Conservation (phyloP, 1,140 invertebrate species). For the Pseudomyrmex dendroicus region DNA sequence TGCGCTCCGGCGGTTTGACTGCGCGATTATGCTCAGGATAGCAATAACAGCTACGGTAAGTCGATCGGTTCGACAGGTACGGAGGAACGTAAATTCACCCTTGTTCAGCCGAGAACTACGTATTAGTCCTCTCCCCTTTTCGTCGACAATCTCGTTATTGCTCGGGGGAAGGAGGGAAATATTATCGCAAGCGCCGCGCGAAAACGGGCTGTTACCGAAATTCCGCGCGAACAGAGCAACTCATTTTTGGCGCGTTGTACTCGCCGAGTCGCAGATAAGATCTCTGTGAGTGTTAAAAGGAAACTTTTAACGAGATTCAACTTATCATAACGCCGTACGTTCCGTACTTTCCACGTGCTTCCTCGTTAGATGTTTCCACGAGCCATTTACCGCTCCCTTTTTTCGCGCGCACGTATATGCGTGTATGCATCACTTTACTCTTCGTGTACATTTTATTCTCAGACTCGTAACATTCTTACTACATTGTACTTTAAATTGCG, state of each 20-base stretch:
- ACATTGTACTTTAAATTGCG: slow-evolving; percentile 24
- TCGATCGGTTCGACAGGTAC: slow-evolving; percentile 55
- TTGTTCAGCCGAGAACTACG: slow-evolving; percentile 9
- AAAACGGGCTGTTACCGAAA: not conserved
- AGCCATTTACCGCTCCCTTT: not conserved
- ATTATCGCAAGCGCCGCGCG: slow-evolving; percentile 18
- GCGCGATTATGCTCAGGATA: slow-evolving; percentile 58
- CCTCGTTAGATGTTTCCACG: not conserved
- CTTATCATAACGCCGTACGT: slow-evolving; percentile 49
- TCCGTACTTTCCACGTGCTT: slow-evolving; percentile 45
- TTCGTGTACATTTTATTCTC: not conserved
- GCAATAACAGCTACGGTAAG: slow-evolving; percentile 58
- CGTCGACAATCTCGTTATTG: slow-evolving; percentile 44
- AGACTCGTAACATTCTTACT: not conserved
- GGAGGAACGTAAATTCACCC: slow-evolving; percentile 27
- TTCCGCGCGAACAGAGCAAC: slow-evolving; percentile 15
- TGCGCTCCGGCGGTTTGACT: slow-evolving; percentile 62
- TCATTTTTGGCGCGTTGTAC: slow-evolving; percentile 13
- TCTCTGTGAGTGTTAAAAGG: slow-evolving; percentile 45
- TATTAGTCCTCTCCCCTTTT: slow-evolving; percentile 10
- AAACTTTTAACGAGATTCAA: slow-evolving; percentile 64
- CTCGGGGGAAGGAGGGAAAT: slow-evolving; percentile 28
- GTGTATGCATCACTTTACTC: no score
- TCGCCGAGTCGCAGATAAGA: slow-evolving; percentile 42
- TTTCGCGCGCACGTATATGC: no score